phyloP scores from a whole-genome alignment of 2,888 invertebrate genomes.

The Villa cingulata region DNA sequence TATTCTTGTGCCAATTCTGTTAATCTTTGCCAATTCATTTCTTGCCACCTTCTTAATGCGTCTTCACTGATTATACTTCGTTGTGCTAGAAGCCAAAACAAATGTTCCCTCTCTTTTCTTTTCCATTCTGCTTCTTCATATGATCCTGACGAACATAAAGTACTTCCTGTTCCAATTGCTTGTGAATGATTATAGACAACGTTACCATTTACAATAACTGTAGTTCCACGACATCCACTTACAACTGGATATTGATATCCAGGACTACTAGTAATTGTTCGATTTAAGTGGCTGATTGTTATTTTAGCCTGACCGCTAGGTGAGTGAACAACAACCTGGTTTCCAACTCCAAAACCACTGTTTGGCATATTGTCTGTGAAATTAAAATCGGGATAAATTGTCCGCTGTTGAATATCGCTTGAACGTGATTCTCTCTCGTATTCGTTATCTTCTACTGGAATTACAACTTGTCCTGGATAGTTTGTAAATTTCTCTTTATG shows the following conservation, averaged over 20 bases:
- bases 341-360: constrained; percentile 5
- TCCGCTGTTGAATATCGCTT: constrained; percentile 4
- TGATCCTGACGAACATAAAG: constrained; percentile 13
- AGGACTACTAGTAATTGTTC: constrained; percentile 23
- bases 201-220: constrained; percentile 28
- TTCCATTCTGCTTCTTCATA: constrained; percentile 29
- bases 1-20: constrained; percentile 24
- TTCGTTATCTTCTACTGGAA: constrained; percentile 2
- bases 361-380: constrained; percentile 5
- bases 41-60: constrained; percentile 26
- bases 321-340: constrained; percentile 13
- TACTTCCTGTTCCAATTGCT: constrained; percentile 26
- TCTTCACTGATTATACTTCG: constrained; percentile 19
- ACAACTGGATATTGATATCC: constrained; percentile 24
- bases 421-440: constrained; percentile 10
- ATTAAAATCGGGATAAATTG: constrained; percentile 5
- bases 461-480: constrained; percentile 25
- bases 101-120: constrained; percentile 29
- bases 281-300: constrained; percentile 24
- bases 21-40: constrained; percentile 29
- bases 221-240: constrained; percentile 25
- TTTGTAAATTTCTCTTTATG: constrained; percentile 19
- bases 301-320: constrained; percentile 18
- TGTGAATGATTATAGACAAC: constrained; percentile 24
- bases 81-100: constrained; percentile 27